These are phyloP conservation scores for Zelleria hepariella DNA, from an alignment of 2,888 invertebrate species.

Conservation along the genomic window DNA sequence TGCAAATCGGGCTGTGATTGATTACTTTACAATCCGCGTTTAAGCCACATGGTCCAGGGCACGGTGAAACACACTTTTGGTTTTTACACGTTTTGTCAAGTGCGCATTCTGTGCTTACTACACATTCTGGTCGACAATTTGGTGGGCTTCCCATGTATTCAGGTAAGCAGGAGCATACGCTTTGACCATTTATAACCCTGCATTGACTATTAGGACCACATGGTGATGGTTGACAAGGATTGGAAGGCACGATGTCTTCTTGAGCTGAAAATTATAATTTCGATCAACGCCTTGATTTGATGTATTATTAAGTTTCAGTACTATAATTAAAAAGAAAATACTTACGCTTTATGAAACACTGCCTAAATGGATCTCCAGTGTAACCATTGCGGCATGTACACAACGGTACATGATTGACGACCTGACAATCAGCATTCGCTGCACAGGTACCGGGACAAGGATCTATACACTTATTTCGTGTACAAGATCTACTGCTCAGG, in stretches of 20 bases:
- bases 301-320: neutral
- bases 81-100: slow-evolving; percentile 76
- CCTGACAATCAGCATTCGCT: slow-evolving; percentile 80
- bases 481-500: slow-evolving; percentile 77
- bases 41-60: slow-evolving; percentile 79
- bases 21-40: slow-evolving; percentile 79
- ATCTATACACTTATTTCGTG: slow-evolving; percentile 80
- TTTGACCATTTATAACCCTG: slow-evolving; percentile 69
- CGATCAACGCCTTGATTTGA: neutral
- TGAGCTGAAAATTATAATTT: slow-evolving; percentile 31
- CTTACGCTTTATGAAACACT: slow-evolving; percentile 55
- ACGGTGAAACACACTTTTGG: slow-evolving; percentile 80
- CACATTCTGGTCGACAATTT: slow-evolving; percentile 80
- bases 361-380: slow-evolving; percentile 80
- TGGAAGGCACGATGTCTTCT: slow-evolving; percentile 36
- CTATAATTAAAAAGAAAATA: slow-evolving; percentile 12
- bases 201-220: slow-evolving; percentile 77
- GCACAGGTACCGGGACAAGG: slow-evolving; percentile 86
- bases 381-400: slow-evolving; percentile 78
- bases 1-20: slow-evolving; percentile 80
- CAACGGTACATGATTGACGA: slow-evolving; percentile 78
- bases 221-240: slow-evolving; percentile 73
- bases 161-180: slow-evolving; percentile 79
- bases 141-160: slow-evolving; percentile 78
- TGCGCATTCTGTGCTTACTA: slow-evolving; percentile 78